phyloP scores from a whole-genome alignment of 2,113 vertebrate genomes.

The Grus americana region DNA sequence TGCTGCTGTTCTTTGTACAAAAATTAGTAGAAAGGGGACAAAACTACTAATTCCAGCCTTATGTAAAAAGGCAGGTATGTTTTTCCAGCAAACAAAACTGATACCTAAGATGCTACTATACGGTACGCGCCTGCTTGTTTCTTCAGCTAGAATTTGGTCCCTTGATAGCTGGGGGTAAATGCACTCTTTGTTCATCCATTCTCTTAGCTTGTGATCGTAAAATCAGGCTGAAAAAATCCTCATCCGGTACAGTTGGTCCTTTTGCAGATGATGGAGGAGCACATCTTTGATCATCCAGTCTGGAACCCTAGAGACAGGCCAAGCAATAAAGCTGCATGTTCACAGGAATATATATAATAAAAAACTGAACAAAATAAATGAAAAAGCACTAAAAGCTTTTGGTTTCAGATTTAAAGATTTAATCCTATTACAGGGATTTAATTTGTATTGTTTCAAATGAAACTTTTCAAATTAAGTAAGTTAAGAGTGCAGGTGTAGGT shows the following conservation, averaged over 20 bases:
- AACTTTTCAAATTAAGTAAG: not conserved
- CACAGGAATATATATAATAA: not conserved
- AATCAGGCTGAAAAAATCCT: conserved; percentile 98
- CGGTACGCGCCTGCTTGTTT: not conserved
- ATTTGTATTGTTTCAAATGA: not conserved
- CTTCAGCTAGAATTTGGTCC: conserved; percentile 74
- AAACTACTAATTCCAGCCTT: not conserved
- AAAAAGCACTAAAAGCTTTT: not conserved
- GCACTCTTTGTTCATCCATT: conserved; percentile 95
- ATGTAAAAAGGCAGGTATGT: not conserved
- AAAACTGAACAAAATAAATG: not conserved
- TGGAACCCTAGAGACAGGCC: conserved; percentile 80
- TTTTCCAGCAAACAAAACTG: not conserved
- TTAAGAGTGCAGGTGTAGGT: not conserved
- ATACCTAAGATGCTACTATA: not conserved
- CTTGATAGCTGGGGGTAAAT: conserved; percentile 78
- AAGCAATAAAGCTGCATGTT: not conserved
- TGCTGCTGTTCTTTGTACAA: not conserved
- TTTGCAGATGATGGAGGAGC: conserved; percentile 86
- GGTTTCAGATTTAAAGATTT: not conserved
- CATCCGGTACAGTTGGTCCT: conserved; percentile 91
- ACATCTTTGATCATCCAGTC: conserved; percentile 94
- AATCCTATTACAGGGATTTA: not conserved
- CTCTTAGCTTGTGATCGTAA: conserved; percentile 93
- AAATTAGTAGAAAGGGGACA: not conserved